phyloP scores from a whole-genome alignment of 2,797 vertebrate species.

The Dromococcyx pavoninus region DNA sequence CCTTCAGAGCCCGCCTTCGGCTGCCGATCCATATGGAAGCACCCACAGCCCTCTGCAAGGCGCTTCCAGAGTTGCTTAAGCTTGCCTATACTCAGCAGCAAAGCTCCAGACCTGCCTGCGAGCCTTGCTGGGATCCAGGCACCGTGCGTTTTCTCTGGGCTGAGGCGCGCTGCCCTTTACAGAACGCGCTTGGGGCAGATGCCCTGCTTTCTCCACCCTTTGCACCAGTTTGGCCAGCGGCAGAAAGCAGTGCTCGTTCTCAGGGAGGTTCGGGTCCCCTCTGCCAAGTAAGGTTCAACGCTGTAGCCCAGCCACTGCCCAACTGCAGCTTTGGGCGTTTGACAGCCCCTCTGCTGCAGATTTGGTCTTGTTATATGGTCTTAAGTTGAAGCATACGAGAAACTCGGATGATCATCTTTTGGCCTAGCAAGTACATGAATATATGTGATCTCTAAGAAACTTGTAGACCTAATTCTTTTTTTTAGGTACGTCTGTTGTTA shows the following conservation, averaged over 20 bases:
- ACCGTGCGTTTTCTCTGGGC: accelerated
- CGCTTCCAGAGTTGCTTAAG: background rate
- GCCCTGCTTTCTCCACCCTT: background rate
- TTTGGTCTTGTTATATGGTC: background rate
- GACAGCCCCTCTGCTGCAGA: background rate
- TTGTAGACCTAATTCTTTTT: background rate
- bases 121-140: background rate
- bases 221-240: background rate
- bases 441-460: background rate
- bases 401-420: background rate
- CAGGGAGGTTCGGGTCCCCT: background rate
- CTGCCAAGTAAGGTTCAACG: background rate
- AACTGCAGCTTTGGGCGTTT: background rate
- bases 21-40: background rate
- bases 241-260: accelerated
- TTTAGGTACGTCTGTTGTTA: background rate
- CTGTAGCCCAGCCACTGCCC: background rate
- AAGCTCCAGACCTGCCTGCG: background rate
- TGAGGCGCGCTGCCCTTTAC: background rate
- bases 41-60: background rate
- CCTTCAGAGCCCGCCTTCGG: background rate
- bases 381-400: accelerated
- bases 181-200: accelerated
- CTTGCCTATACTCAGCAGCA: background rate
- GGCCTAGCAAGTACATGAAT: background rate